Evolutionary conservation across 2,888 invertebrate genomes (phyloP), one percentile per base, ranked within the genome.

Genomic region (Autographa pulchrina): DNA sequence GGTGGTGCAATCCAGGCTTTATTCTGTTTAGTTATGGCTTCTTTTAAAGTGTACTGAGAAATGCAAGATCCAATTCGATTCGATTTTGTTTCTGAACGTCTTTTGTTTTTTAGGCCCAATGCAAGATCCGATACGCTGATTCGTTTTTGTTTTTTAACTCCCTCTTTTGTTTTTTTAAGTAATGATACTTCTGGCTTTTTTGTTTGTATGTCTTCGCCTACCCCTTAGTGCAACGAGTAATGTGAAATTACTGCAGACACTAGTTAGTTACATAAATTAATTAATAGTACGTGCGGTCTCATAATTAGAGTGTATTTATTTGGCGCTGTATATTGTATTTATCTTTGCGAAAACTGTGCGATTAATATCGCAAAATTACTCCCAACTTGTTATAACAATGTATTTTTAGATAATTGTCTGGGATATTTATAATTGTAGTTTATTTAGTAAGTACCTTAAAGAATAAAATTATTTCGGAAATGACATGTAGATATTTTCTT

Each of bases 241-340:
- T 83, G 82, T 83, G 73, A 80, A 75, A 85, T 85, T 85, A 80
- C 73, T 76, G 78, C 77, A 83, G 77, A 75, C 73, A 82, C 77
- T 80, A 83, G 75, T 85, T 88, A 80, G 84, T 82, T 76, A 84
- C 82, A 86, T 83, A 86, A 89, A 91, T 89, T 86, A 90, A 90
- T 88, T 86, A 89, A 88, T 88, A 83, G 84, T 78, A 84, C 87
- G 82, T 83, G 86, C 72, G 86, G 83, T 80, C 86, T 88, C 87
- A 88, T 88, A 86, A 88, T 88, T 87, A 85, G 81, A 77, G 75
- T 79, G 70, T 83, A 84, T 87, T 88, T 85, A 82, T 83, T 86
- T 75, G 60, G 70, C 80, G 68, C 62, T 62, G 72, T 78, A 71
- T 59, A 64, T 73, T 59, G 65, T 68, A 72, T 74, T 83, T 82